These are phyloP conservation scores for Halictus rubicundus DNA, from an alignment of 1,140 invertebrate genomes.

Conservation along the genomic window DNA sequence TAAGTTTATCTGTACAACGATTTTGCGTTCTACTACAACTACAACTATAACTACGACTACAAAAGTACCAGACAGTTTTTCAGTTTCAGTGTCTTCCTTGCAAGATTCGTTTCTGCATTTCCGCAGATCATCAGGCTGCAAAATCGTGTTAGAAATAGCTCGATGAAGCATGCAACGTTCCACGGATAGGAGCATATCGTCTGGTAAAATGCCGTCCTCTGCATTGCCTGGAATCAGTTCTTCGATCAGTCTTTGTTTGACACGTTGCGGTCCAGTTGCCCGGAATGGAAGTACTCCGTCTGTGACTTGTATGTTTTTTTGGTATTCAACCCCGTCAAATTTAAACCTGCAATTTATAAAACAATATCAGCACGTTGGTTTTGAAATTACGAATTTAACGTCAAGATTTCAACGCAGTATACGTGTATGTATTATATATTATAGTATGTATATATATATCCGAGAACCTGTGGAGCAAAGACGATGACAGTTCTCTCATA, in stretches of 20 bases:
- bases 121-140: background rate
- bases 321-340: constrained; percentile 83
- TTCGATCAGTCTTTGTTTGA: constrained; percentile 82
- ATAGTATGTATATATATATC: background rate
- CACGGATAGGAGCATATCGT: constrained; percentile 74
- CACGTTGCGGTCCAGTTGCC: constrained; percentile 82
- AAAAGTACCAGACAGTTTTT: constrained; percentile 67
- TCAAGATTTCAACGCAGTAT: background rate
- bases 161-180: constrained; percentile 83
- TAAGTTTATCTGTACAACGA: constrained; percentile 44
- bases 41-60: too few relatives aligned
- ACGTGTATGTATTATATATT: too few relatives aligned
- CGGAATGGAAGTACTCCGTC: constrained; percentile 82
- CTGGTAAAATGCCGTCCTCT: constrained; percentile 75
- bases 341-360: constrained; percentile 80
- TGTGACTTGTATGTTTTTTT: constrained; percentile 75
- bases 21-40: background rate
- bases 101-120: background rate
- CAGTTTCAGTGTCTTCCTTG: constrained; percentile 29
- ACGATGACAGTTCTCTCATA: constrained; percentile 79
- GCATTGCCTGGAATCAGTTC: constrained; percentile 82
- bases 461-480: constrained; percentile 81
- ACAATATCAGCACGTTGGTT: background rate
- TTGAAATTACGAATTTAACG: background rate
- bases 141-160: constrained; percentile 82